Evolutionary conservation across 2,888 invertebrate species (phyloP).

Genomic region (Lymantria dispar): DNA sequence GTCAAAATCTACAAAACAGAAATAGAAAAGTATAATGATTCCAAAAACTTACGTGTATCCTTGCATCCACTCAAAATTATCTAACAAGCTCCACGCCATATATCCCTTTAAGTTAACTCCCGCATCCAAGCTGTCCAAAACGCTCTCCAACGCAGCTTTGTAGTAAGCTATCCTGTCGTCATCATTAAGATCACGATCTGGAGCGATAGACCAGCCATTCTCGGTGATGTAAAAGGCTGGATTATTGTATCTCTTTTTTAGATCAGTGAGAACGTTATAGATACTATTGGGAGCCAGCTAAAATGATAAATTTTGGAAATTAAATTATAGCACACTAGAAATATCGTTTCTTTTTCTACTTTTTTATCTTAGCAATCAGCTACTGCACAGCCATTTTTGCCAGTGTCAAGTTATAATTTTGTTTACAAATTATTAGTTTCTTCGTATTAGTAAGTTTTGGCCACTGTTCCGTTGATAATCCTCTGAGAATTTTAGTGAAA

Average conservation of each 20-base stretch:
- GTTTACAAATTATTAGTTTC: too few relatives aligned
- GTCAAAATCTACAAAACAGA: too few relatives aligned
- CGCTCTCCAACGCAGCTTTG: slow-evolving; percentile 62
- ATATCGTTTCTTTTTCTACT: too few relatives aligned
- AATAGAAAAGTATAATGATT: too few relatives aligned
- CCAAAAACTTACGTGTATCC: slow-evolving; percentile 80
- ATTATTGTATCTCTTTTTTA: slow-evolving; percentile 72
- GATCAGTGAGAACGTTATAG: slow-evolving; percentile 73
- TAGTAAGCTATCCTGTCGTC: slow-evolving; percentile 66
- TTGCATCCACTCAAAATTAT: slow-evolving; percentile 85
- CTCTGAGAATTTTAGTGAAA: too few relatives aligned
- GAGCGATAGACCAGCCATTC: slow-evolving; percentile 78
- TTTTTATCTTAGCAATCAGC: too few relatives aligned
- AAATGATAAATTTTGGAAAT: too few relatives aligned
- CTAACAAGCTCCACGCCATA: slow-evolving; percentile 85
- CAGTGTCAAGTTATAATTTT: too few relatives aligned
- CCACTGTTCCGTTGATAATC: too few relatives aligned
- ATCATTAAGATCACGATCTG: slow-evolving; percentile 58
- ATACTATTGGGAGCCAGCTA: slow-evolving; percentile 83
- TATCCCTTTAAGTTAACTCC: slow-evolving; percentile 72
- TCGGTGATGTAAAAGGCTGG: slow-evolving; percentile 83
- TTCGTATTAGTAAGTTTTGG: too few relatives aligned
- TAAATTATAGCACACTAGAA: too few relatives aligned
- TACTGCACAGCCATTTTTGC: too few relatives aligned
- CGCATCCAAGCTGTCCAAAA: slow-evolving; percentile 65